phyloP scores from a whole-genome alignment of 92 coral and sea anemone species.

The Galaxea fascicularis region DNA sequence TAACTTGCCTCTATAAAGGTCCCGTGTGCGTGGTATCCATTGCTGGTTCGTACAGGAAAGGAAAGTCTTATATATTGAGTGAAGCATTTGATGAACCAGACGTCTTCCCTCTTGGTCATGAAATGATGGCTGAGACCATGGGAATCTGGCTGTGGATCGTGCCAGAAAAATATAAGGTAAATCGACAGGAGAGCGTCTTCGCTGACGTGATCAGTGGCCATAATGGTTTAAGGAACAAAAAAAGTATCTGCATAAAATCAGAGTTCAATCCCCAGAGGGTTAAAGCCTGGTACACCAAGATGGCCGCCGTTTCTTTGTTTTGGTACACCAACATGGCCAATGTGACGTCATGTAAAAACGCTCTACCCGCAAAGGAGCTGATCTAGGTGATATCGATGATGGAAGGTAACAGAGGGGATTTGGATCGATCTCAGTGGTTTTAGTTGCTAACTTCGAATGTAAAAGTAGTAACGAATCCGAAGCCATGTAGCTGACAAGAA shows the following conservation, averaged over 20 bases:
- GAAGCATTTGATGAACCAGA: constrained; percentile 7
- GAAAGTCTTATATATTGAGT: constrained; percentile 13
- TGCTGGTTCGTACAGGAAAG: background rate
- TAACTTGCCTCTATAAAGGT: background rate
- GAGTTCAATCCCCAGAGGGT: too few relatives aligned
- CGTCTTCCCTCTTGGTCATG: constrained; percentile 70
- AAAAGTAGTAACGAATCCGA: background rate
- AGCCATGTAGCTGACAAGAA: background rate
- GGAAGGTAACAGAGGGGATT: background rate
- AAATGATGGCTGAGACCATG: constrained; percentile 74
- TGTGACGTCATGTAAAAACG: too few relatives aligned
- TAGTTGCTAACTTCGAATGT: background rate
- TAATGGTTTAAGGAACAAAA: too few relatives aligned
- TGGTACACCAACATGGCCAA: too few relatives aligned
- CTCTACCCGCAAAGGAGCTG: too few relatives aligned
- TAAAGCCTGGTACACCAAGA: too few relatives aligned
- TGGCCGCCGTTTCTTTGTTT: too few relatives aligned
- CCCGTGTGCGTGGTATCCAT: constrained; percentile 22
- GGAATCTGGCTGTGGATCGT: constrained; percentile 84
- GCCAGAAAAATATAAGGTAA: constrained; percentile 37
- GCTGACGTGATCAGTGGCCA: too few relatives aligned
- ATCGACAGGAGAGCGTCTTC: background rate
- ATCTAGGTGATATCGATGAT: background rate
- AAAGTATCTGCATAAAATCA: too few relatives aligned
- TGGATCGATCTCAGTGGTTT: background rate